Base-by-base conservation (phyloP, 2,888 invertebrate species). In the Drosophila maculinotata region DNA sequence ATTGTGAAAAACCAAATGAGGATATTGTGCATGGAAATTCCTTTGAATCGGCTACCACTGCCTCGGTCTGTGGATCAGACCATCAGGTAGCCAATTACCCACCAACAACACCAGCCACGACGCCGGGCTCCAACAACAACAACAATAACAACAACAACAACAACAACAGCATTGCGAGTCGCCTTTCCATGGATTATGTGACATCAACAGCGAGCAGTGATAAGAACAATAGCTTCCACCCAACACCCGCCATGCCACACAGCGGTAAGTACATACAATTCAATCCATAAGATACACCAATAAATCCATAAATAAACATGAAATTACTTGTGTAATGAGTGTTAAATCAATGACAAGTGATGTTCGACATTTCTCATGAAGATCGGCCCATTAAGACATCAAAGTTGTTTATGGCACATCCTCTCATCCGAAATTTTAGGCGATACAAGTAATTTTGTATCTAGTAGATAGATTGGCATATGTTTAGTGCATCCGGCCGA, bases 51-150 rank as follows among this genome's bases (percentile, higher is more conserved):
- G 76, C 87, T 44, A 79, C 88, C 76, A 85, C 79, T 35, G 81
- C 75, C 63, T 88, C 90, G 68, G 81, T 86, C 70, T 90, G 90
- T 88, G 90, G 90, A 76, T 89, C 90, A 49, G 90, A 90, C 76
- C 90, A 90, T 71, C 91, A 90, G 87, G 84, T 88, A 53, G 87
- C 80, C 60, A 90, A 86, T 86, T 90, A 91, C 78, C 76, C 88
- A 76, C 68, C 76, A 76, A 79, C 80, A 81, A 71, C 72, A 44
- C 53, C 76, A 41, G 54, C 76, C 15, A 83, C 76, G 12, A 67
- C 54, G 57, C 69, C 69, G 39, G 76, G 56, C 28, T 73, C 58
- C 63, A 86, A 66, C 66, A 85, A 42, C 68, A 87, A 71, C 52
- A 69, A 35, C 56, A 63, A 30, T 45, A 81, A 48, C 73, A 76